Percentiles rank a stretch among this genome's conserved stretches.
Conservation (phyloP, 2,888 invertebrate species). For the Drosophila longiperda region DNA sequence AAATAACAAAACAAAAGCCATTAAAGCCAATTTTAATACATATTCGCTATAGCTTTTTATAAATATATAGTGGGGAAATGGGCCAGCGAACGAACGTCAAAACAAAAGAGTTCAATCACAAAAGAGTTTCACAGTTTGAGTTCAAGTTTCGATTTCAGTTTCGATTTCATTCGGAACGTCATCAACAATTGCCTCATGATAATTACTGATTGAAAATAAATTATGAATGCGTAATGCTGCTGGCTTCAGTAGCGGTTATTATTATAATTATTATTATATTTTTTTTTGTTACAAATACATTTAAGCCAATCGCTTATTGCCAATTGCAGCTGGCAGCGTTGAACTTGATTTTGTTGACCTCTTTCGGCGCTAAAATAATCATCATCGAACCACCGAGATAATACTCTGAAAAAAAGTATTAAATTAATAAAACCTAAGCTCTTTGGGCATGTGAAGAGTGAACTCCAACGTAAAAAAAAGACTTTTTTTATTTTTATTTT, state of each 20-base stretch:
- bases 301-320: conserved; percentile 59
- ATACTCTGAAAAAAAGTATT: conserved; percentile 24
- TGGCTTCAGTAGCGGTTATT: conserved; percentile 4
- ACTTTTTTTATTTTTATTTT: conserved; percentile 10
- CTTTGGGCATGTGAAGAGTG: conserved; percentile 4
- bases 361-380: conserved; percentile 49
- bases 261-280: background rate
- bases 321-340: conserved; percentile 60
- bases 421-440: conserved; percentile 28
- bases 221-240: conserved; percentile 61
- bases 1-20: conserved; percentile 22
- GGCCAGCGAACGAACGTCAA: conserved; percentile 15
- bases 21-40: conserved; percentile 34
- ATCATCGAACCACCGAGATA: conserved; percentile 13
- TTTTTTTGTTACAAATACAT: conserved; percentile 52
- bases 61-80: conserved; percentile 9
- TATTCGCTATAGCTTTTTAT: conserved; percentile 12
- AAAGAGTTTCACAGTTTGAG: conserved; percentile 10
- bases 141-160: conserved; percentile 5
- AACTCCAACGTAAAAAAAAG: conserved; percentile 15
- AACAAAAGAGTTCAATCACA: conserved; percentile 61
- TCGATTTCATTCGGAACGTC: conserved; percentile 5
- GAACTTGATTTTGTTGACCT: conserved; percentile 52
- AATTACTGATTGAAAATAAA: conserved; percentile 60
- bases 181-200: conserved; percentile 44